Evolutionary conservation across 2,888 invertebrate genomes (phyloP).

Genomic region (Sipha maydis): DNA sequence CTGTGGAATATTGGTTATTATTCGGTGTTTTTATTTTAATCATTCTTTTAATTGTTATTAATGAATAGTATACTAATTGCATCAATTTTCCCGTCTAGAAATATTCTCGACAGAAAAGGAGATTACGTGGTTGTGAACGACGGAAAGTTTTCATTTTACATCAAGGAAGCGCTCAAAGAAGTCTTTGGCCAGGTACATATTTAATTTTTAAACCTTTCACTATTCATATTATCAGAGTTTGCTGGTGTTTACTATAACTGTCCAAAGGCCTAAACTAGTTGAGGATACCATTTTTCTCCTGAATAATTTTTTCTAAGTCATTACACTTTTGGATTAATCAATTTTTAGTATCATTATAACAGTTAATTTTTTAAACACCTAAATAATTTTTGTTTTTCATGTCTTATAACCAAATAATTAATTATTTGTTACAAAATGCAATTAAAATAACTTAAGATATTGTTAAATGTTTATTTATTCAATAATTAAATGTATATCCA

Average conservation of each 20-base stretch:
- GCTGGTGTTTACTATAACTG: neutral
- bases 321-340: neutral
- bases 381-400: neutral
- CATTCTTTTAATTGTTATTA: neutral
- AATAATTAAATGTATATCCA: too few relatives aligned
- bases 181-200: conserved; percentile 52
- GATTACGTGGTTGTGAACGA: conserved; percentile 3
- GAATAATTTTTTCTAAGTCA: neutral
- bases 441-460: too few relatives aligned
- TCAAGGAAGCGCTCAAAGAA: conserved; percentile 47
- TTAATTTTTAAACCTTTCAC: neutral
- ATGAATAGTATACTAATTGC: neutral
- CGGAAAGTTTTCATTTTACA: conserved; percentile 44
- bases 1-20: neutral
- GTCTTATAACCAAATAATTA: too few relatives aligned
- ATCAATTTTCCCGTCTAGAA: conserved; percentile 11
- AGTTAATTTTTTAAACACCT: neutral
- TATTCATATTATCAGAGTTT: neutral
- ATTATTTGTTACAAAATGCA: too few relatives aligned
- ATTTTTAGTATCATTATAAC: neutral
- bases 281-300: neutral
- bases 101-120: conserved; percentile 27
- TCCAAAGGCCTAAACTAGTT: neutral
- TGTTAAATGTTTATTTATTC: too few relatives aligned
- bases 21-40: neutral